phyloP scores from a whole-genome alignment of 2,888 invertebrate species.

The Thumatha senex region DNA sequence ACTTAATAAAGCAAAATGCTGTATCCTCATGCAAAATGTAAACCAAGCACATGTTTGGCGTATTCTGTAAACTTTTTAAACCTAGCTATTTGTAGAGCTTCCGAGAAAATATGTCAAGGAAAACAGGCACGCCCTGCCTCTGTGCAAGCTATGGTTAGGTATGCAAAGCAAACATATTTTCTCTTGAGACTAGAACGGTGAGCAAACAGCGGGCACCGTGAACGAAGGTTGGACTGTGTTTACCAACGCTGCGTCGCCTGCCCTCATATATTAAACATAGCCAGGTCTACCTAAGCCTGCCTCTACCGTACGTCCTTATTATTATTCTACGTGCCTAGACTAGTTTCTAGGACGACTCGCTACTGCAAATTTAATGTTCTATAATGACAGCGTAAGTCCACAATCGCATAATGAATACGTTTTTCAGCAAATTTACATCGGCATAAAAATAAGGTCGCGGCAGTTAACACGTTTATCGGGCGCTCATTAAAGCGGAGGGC shows the following conservation, averaged over 20 bases:
- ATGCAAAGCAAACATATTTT: conserved; percentile 82
- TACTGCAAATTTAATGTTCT: conserved; percentile 46
- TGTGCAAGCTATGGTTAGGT: conserved; percentile 67
- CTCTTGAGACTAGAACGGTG: conserved; percentile 79
- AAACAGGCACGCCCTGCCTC: conserved; percentile 61
- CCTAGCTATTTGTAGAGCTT: conserved; percentile 56
- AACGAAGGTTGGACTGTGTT: conserved; percentile 76
- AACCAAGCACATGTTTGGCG: conserved; percentile 7
- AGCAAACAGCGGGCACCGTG: conserved; percentile 76
- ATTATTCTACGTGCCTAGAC: conserved; percentile 35
- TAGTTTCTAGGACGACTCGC: conserved; percentile 40
- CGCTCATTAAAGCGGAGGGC: conserved; percentile 82
- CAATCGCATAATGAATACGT: conserved; percentile 77
- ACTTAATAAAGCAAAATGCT: background rate
- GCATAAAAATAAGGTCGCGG: conserved; percentile 82
- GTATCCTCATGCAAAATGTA: background rate
- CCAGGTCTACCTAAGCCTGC: conserved; percentile 66
- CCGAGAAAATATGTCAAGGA: conserved; percentile 72
- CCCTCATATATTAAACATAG: conserved; percentile 82
- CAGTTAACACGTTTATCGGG: conserved; percentile 83
- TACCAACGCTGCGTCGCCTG: conserved; percentile 78
- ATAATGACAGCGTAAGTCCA: conserved; percentile 52
- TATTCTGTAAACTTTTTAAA: conserved; percentile 32
- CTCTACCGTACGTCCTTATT: conserved; percentile 42
- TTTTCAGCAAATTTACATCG: conserved; percentile 80